Evolutionary conservation across 2,888 invertebrate species (phyloP), one percentile per base, ranked within the genome.

Genomic region (Andrena trimmerana): DNA sequence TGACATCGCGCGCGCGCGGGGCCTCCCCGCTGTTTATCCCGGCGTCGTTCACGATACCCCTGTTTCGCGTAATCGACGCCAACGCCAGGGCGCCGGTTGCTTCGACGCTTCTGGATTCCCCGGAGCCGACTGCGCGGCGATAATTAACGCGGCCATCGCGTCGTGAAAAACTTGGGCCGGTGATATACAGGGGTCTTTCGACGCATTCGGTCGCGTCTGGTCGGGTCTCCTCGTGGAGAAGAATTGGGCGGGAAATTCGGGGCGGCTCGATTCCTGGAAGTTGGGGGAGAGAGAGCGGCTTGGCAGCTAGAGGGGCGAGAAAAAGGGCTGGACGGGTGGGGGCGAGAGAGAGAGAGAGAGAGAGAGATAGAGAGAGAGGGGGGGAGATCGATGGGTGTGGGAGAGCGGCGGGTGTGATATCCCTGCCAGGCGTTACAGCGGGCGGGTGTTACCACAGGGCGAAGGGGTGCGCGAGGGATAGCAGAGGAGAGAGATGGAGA

Each of bases 341-440:
- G 8, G 24, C 29, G 20, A 54, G 62, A 13, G 29, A 0, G 20
- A 31, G 63, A 2, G 27, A 60, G 63, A 31, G 72, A 50, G 65
- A 68, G 77, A 48, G 50, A 65, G 78, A 70, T 68, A 73, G 16
- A 59, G 78, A 75, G 65, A 68, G 77, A 48, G 50, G 63, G 77
- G 69, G 70, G 71, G 16, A 59, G 78, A 75, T 68, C 48, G 73
- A 62, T 65, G 79, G 60, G 73, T 75, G 84, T 67, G 77, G 86
- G 86, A 83, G 84, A 88, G 85, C 65, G 76, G 83, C 83, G 84
- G 84, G 86, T 86, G 86, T 86, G 86, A 84, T 86, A 87, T 87
- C 79, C 83, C 86, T 86, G 71, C 78, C 80, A 85, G 84, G 78
- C 84, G 83, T 80, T 87, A 81, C 80, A 73, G 78, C 83, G 84